These are phyloP conservation scores for Fistularia tabacaria DNA, from an alignment of 2,797 vertebrate species.

Conservation along the genomic window DNA sequence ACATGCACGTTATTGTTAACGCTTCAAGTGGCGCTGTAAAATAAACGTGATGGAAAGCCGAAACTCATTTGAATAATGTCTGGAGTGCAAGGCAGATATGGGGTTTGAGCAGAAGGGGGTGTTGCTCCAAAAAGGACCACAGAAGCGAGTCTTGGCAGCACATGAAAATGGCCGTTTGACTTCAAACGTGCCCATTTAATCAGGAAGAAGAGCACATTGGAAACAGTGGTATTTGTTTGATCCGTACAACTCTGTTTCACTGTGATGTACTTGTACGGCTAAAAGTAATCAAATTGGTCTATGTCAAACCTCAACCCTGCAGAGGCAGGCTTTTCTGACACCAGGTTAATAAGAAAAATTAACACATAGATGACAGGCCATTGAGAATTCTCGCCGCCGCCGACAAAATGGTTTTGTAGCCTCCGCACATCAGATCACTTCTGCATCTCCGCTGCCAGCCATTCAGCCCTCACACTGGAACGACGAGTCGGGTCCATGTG, in stretches of 20 bases:
- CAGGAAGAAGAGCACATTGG: slow-evolving; percentile 31
- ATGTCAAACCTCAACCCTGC: slow-evolving; percentile 4
- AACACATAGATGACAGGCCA: slow-evolving; percentile 16
- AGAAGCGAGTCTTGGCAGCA: slow-evolving; percentile 39
- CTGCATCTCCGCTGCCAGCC: slow-evolving; percentile 53
- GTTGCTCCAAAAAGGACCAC: slow-evolving; percentile 35
- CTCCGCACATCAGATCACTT: slow-evolving; percentile 43
- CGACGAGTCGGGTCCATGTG: slow-evolving; percentile 41
- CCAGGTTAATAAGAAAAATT: slow-evolving; percentile 34
- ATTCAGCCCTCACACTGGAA: slow-evolving; percentile 39
- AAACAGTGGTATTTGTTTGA: slow-evolving; percentile 30
- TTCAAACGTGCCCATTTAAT: slow-evolving; percentile 59
- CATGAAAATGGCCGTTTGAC: slow-evolving; percentile 47
- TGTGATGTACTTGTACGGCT: slow-evolving; percentile 16
- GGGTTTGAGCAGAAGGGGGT: slow-evolving; percentile 25
- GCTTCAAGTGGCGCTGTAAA: slow-evolving; percentile 66
- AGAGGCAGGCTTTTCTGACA: not conserved
- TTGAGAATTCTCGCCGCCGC: slow-evolving; percentile 13
- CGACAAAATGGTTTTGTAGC: slow-evolving; percentile 15
- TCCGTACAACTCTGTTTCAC: slow-evolving; percentile 23
- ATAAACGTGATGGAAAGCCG: slow-evolving; percentile 49
- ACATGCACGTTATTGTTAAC: slow-evolving; percentile 55
- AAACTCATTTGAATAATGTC: slow-evolving; percentile 70
- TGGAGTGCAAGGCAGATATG: slow-evolving; percentile 46
- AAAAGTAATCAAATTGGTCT: slow-evolving; percentile 2